Evolutionary conservation across 2,888 invertebrate species (phyloP).

Genomic region (Volucella bombylans): DNA sequence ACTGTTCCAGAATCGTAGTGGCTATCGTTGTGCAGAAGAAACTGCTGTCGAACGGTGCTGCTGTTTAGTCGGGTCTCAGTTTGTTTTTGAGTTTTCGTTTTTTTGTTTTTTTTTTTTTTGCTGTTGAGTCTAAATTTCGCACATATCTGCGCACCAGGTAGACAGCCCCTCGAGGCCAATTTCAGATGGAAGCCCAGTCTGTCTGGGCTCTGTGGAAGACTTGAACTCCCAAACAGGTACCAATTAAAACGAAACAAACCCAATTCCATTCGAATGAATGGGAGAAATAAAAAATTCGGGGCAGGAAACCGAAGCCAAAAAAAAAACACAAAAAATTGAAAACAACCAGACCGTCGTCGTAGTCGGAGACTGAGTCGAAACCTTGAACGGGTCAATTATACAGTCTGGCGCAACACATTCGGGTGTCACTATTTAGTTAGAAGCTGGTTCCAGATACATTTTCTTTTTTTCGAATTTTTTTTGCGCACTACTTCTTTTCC

Average conservation of each 20-base stretch:
- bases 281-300: slow-evolving; percentile 59
- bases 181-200: slow-evolving; percentile 58
- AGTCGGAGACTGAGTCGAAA: slow-evolving; percentile 38
- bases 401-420: slow-evolving; percentile 70
- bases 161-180: slow-evolving; percentile 61
- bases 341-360: slow-evolving; percentile 17
- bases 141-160: slow-evolving; percentile 50
- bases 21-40: background rate
- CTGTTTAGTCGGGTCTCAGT: slow-evolving; percentile 25
- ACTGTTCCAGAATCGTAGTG: slow-evolving; percentile 5
- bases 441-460: slow-evolving; percentile 38
- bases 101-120: slow-evolving; percentile 14
- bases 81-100: background rate
- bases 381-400: slow-evolving; percentile 74
- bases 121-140: slow-evolving; percentile 34
- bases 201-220: slow-evolving; percentile 60
- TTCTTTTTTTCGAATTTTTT: background rate
- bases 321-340: slow-evolving; percentile 4
- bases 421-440: slow-evolving; percentile 62
- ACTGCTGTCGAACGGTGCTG: slow-evolving; percentile 8
- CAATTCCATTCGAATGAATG: slow-evolving; percentile 64
- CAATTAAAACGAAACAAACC: slow-evolving; percentile 72
- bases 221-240: slow-evolving; percentile 66
- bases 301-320: slow-evolving; percentile 47
- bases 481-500: slow-evolving; percentile 44